These are phyloP conservation scores for Dinomys branickii DNA, from an alignment of 2,113 vertebrate genomes.

Conservation along the genomic window DNA sequence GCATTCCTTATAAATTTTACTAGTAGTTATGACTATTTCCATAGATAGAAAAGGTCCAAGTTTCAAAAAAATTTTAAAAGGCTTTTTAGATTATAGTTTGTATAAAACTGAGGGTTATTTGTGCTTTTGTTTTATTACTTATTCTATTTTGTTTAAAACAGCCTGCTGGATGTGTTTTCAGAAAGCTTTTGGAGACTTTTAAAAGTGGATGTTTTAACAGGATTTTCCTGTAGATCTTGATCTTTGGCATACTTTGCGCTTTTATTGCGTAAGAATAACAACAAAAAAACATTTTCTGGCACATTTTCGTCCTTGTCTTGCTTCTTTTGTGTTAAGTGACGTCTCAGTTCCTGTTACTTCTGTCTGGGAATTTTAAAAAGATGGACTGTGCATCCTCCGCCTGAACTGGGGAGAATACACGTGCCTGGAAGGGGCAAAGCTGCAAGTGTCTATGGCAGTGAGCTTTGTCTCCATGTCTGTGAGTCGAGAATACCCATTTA, in stretches of 20 bases:
- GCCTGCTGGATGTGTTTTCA: conserved; percentile 58
- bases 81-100: conserved; percentile 23
- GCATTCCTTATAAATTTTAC: conserved; percentile 8
- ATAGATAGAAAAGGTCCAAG: neutral
- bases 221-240: conserved; percentile 60
- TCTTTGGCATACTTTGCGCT: conserved; percentile 67
- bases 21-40: neutral
- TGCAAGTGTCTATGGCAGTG: neutral
- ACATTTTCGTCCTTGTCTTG: conserved; percentile 40
- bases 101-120: neutral
- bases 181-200: neutral
- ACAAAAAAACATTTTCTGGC: conserved; percentile 42
- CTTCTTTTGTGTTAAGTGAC: neutral
- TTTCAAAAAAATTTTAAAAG: neutral
- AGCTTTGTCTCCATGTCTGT: neutral
- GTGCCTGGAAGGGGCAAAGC: neutral
- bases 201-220: conserved; percentile 62
- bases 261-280: conserved; percentile 66
- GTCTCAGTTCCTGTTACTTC: conserved; percentile 12
- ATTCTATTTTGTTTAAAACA: conserved; percentile 32
- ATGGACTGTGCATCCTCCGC: neutral
- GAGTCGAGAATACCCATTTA: neutral
- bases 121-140: conserved; percentile 17
- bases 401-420: conserved; percentile 37
- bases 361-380: conserved; percentile 66